phyloP scores from a whole-genome alignment of 2,797 vertebrate species.

The Bryconaethiops microstoma region DNA sequence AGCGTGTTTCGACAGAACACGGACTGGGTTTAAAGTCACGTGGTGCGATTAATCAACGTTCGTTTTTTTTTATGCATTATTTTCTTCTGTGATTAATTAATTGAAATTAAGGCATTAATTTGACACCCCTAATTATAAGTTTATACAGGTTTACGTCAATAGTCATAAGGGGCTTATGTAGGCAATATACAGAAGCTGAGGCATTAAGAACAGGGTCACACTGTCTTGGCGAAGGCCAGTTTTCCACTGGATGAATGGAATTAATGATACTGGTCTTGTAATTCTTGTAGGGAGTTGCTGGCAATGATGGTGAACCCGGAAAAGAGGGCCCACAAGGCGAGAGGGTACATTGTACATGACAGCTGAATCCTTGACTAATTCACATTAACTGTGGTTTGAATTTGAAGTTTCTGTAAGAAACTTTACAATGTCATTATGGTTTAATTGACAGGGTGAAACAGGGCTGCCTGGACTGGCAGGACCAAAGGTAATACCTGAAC shows the following conservation, averaged over 20 bases:
- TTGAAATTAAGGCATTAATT: too few species aligned
- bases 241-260: background rate
- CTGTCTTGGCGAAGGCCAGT: background rate
- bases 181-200: too few species aligned
- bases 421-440: slow-evolving; percentile 17
- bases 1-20: too few species aligned
- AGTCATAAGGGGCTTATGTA: too few species aligned
- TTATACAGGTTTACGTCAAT: too few species aligned
- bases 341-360: slow-evolving; percentile 74
- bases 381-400: background rate
- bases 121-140: too few species aligned
- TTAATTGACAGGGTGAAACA: slow-evolving; percentile 81
- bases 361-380: background rate
- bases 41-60: too few species aligned
- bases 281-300: slow-evolving; percentile 82
- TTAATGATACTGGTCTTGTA: slow-evolving; percentile 31
- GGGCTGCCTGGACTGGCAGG: slow-evolving; percentile 81
- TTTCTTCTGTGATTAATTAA: too few species aligned
- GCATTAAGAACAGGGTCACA: background rate
- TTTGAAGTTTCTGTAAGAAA: background rate
- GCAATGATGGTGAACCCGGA: slow-evolving; percentile 81
- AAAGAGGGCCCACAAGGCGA: slow-evolving; percentile 82
- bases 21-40: too few species aligned
- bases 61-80: too few species aligned
- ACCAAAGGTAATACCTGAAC: slow-evolving; percentile 78